These are phyloP conservation scores for Antedon bifida DNA, from an alignment of 35 echinoderm and acorn worm species.

Conservation along the genomic window DNA sequence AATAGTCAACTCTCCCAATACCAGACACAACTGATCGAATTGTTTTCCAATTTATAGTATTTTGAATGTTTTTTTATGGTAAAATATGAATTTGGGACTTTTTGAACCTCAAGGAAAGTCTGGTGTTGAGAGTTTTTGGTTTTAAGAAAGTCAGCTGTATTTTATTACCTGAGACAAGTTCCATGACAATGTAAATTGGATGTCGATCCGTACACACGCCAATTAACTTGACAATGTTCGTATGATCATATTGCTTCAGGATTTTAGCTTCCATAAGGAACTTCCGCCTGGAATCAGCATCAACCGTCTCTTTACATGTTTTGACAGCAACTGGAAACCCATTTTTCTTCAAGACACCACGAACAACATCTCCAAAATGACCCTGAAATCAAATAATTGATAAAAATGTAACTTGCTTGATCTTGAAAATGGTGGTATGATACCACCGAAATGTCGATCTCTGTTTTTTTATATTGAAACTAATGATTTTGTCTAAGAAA, in stretches of 20 bases:
- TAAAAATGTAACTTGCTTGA: neutral
- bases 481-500: too few relatives aligned
- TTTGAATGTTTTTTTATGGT: too few relatives aligned
- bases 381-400: conserved; percentile 31
- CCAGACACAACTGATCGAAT: too few relatives aligned
- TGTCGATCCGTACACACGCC: conserved; percentile 90
- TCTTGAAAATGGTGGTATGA: too few relatives aligned
- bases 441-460: too few relatives aligned
- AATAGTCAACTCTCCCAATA: too few relatives aligned
- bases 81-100: too few relatives aligned
- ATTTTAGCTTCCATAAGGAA: conserved; percentile 93
- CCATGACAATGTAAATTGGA: conserved; percentile 99
- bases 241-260: conserved; percentile 84
- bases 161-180: conserved; percentile 76
- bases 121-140: too few relatives aligned
- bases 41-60: too few relatives aligned
- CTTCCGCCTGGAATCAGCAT: conserved; percentile 63
- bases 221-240: conserved; percentile 88
- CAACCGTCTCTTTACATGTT: conserved; percentile 86
- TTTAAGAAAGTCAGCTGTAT: too few relatives aligned
- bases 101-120: too few relatives aligned
- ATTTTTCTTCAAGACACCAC: conserved; percentile 46
- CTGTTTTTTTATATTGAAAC: too few relatives aligned
- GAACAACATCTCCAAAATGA: conserved; percentile 89
- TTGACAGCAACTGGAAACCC: conserved; percentile 59